Evolutionary conservation across 2,888 invertebrate genomes (phyloP).

Genomic region (Acleris literana): DNA sequence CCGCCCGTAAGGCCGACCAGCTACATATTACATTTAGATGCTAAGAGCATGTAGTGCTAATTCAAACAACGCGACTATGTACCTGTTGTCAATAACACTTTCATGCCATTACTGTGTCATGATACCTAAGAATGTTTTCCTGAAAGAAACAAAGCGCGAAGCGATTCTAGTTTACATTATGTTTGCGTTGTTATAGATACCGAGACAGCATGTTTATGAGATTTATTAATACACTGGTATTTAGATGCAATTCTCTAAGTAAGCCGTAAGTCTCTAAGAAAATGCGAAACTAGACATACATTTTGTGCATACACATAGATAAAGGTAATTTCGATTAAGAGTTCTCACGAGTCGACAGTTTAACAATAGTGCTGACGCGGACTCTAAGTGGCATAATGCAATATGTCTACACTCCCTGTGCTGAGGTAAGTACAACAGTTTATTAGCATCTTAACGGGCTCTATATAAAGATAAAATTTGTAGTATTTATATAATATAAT

Average conservation of each 20-base stretch:
- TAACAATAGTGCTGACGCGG: slow-evolving; percentile 28
- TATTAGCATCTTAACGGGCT: slow-evolving; percentile 21
- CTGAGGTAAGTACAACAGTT: slow-evolving; percentile 13
- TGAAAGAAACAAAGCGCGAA: slow-evolving; percentile 23
- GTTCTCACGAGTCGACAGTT: slow-evolving; percentile 6
- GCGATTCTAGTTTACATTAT: neutral
- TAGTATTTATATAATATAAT: slow-evolving; percentile 11
- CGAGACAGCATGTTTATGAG: neutral
- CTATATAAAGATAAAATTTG: slow-evolving; percentile 20
- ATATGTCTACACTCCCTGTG: slow-evolving; percentile 19
- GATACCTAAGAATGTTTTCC: slow-evolving; percentile 28
- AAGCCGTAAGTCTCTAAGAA: neutral
- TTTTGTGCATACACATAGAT: neutral
- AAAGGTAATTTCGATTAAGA: slow-evolving; percentile 19
- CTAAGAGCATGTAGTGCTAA: slow-evolving; percentile 59
- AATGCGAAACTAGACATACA: slow-evolving; percentile 7
- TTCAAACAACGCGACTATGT: slow-evolving; percentile 60
- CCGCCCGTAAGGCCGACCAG: slow-evolving; percentile 56
- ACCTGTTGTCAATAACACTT: slow-evolving; percentile 25
- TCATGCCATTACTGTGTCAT: slow-evolving; percentile 27
- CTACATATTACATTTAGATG: slow-evolving; percentile 48
- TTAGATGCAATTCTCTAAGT: neutral
- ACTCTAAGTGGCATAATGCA: slow-evolving; percentile 31
- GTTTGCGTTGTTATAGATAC: slow-evolving; percentile 1
- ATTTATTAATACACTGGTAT: neutral